Base-by-base conservation (phyloP, 2,888 invertebrate genomes). In the Brassicogethes aeneus region DNA sequence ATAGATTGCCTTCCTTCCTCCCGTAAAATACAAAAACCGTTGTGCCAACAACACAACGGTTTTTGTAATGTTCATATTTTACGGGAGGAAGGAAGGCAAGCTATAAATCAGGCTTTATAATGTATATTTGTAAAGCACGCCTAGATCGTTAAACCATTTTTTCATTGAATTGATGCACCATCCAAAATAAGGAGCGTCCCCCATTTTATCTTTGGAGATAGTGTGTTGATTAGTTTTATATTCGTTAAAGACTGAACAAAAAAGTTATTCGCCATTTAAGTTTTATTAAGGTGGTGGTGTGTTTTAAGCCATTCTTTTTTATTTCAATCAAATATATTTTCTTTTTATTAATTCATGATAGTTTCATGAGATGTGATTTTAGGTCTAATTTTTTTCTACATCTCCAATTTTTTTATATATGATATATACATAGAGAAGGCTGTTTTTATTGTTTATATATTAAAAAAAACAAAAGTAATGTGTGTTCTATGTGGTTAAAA, bases 281-380 rank as follows among this genome's bases (percentile, higher is more conserved):
- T 34, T 39, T 36, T 34, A 35, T 31, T 43, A 33, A 43, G 42
- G 42, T 43, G 42, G 42, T 43, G 42, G 42, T 43, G 36, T 41
- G 30, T 41, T 33, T 32, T 31, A 8, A 32, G 17, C 17, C 33
- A 32, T 35, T 17, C 10, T 10, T 7, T 23, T 10, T 7, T 23
- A 7, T 23, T 10, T 7, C 23, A 23, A 23, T 7, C 23, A 7
- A 7, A 5, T 23, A 23, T 23, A 23, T 23, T 5, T 23, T 23
- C 5, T 10, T 23, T 7, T 23, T 7, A 5, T 23, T 10, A 5
- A 23, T 10, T 23, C n/a, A n/a, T n/a, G n/a, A n/a, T n/a, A n/a
- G n/a, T n/a, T n/a, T 23, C 5, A 23, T 23, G 23, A 23, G 10
- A 23, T 23, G 23, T n/a, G n/a, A n/a, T 7, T 23, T 23, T 23